These are phyloP conservation scores for Echinarachnius parma DNA, from an alignment of 53 echinoderm and acorn worm species.

Conservation along the genomic window DNA sequence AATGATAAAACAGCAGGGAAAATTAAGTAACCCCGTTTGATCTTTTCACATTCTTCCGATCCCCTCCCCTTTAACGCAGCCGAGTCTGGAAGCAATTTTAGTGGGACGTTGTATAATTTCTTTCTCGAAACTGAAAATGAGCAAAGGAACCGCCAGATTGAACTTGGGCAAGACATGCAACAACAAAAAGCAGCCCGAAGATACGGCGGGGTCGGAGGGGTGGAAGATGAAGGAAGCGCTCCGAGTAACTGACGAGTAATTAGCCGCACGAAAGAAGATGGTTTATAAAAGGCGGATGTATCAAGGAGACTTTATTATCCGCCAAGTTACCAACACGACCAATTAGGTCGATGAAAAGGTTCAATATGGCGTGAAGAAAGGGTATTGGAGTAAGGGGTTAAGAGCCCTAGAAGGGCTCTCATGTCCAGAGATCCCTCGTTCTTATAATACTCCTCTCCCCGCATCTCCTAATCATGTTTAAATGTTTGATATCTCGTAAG, in stretches of 20 bases:
- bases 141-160: conserved; percentile 35
- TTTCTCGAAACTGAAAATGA: conserved; percentile 44
- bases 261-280: conserved; percentile 21
- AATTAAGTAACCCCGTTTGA: too few species aligned
- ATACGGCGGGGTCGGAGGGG: conserved; percentile 23
- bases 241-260: conserved; percentile 17
- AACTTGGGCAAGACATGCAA: background rate
- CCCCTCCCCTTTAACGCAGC: too few species aligned
- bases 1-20: too few species aligned
- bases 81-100: too few species aligned
- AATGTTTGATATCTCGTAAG: conserved; percentile 30
- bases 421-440: too few species aligned
- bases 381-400: background rate
- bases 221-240: background rate
- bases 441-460: background rate
- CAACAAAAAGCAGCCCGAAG: conserved; percentile 26
- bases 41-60: too few species aligned
- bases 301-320: conserved; percentile 36
- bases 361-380: conserved; percentile 42
- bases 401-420: background rate
- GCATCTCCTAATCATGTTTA: conserved; percentile 24
- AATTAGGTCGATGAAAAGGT: conserved; percentile 43
- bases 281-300: conserved; percentile 36
- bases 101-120: conserved; percentile 32
- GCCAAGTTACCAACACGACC: conserved; percentile 50